Base-by-base conservation (phyloP, 1,140 invertebrate genomes). In the Anadara kagoshimensis region DNA sequence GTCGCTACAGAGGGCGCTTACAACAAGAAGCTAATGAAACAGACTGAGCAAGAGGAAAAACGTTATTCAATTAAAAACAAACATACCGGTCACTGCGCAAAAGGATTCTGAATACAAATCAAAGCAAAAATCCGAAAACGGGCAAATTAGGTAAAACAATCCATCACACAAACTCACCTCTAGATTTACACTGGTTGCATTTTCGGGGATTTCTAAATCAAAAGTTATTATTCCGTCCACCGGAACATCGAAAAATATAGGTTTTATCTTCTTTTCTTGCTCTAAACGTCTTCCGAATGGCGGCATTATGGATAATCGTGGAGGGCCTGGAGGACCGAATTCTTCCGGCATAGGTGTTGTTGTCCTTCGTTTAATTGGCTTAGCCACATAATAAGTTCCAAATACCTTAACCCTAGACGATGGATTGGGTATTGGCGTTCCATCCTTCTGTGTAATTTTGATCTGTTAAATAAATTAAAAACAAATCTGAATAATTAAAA, bases 401-500 rank as follows among this genome's bases (percentile, higher is more conserved):
- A 71, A 73, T 3, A 80, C 73, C 18, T 78, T 71, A 5, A 82
- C 63, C n/a, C 66, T 14, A 0, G 58, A 51, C 7, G 66, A 67
- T 8, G 70, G 57, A 2, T 71, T 67, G 22, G 66, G 70, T 26
- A 76, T 67, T 20, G 77, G 73, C 1, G 70, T 64, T 36, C 64
- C 75, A 26, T 83, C 81, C 41, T 62, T 70, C 29, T 76, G 77
- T 20, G 77, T 75, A 5, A 81, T 77, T 65, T 76, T 77, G 5
- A 80, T 54, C 81, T 83, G 54, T 24, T 66, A 29, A 57, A 22
- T 20, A 62, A 11, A 18, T 51, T 51, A 10, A 51, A 4, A 10
- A n/a, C n/a, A 4, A 3, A 26, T 41, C 18, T 12, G 10, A 36
- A 18, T 10, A 36, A 11, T 8, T 18, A n/a, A 54, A 0, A 11